A percentile compares a stretch with the other conserved stretches of the same genome.
phyloP scores from a whole-genome alignment of 2,113 vertebrate species.

The Prochilodus magdalenae region DNA sequence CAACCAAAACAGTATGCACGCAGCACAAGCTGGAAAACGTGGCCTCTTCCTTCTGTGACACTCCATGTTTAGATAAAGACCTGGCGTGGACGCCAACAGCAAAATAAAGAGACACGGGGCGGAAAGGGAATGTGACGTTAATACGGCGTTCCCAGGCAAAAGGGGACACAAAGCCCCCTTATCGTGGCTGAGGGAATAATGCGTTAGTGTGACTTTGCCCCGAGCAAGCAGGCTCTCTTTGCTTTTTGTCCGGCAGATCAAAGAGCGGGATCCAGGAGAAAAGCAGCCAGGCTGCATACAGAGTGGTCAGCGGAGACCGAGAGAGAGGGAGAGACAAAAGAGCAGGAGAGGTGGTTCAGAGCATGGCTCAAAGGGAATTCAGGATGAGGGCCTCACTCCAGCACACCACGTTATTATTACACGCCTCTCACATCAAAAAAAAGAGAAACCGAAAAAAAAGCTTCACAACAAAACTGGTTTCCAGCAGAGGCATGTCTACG shows the following conservation, averaged over 20 bases:
- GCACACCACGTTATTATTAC: conserved; percentile 7
- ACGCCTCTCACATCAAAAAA: not conserved
- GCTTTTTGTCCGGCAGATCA: conserved; percentile 49
- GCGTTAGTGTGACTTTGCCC: conserved; percentile 41
- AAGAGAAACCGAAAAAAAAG: too few relatives aligned
- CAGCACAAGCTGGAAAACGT: not conserved
- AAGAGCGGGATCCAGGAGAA: conserved; percentile 44
- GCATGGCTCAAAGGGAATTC: conserved; percentile 38
- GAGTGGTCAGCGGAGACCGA: conserved; percentile 29
- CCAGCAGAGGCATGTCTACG: too few relatives aligned
- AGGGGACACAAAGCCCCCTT: conserved; percentile 36
- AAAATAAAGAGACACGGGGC: conserved; percentile 6
- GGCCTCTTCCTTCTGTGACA: not conserved
- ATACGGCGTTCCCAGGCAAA: conserved; percentile 30
- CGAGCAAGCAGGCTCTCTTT: conserved; percentile 31
- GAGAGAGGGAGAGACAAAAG: conserved; percentile 31
- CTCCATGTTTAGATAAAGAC: conserved; percentile 44
- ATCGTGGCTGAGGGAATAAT: conserved; percentile 26
- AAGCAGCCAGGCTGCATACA: conserved; percentile 42
- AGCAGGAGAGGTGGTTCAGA: conserved; percentile 7
- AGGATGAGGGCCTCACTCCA: conserved; percentile 11
- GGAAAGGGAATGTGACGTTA: conserved; percentile 21
- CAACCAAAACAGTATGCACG: not conserved
- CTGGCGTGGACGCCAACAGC: conserved; percentile 18
- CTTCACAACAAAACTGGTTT: not conserved